phyloP scores from a whole-genome alignment of 2,888 invertebrate species.

The Bellardia pandia region DNA sequence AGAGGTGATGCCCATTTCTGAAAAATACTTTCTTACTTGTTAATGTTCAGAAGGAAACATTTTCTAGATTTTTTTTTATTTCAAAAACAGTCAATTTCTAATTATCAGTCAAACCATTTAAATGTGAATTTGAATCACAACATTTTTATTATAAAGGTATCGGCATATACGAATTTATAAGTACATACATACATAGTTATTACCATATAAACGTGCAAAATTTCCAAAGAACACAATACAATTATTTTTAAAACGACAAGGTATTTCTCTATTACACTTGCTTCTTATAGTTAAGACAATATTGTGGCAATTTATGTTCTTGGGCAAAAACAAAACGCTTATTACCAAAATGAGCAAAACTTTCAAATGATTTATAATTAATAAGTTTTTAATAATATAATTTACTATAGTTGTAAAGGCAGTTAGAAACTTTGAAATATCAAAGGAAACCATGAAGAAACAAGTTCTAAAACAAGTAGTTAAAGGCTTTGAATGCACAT shows the following conservation, averaged over 20 bases:
- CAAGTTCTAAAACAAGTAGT: neutral
- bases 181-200: too few species aligned
- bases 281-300: neutral
- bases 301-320: neutral
- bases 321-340: neutral
- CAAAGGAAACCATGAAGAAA: neutral
- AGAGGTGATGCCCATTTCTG: too few species aligned
- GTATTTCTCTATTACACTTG: too few species aligned
- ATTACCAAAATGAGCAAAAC: neutral
- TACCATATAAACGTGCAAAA: neutral
- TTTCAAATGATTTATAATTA: conserved; percentile 14
- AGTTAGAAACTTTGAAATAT: neutral
- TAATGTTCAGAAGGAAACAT: too few species aligned
- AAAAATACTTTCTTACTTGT: too few species aligned
- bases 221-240: neutral
- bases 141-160: too few species aligned
- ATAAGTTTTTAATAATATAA: conserved; percentile 1
- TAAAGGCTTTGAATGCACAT: neutral
- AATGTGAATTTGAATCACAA: too few species aligned
- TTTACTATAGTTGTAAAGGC: neutral
- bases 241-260: too few species aligned
- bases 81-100: too few species aligned
- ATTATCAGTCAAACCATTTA: too few species aligned
- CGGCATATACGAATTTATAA: too few species aligned
- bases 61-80: too few species aligned